phyloP scores from a whole-genome alignment of 2,113 vertebrate species.

The Mola mola region DNA sequence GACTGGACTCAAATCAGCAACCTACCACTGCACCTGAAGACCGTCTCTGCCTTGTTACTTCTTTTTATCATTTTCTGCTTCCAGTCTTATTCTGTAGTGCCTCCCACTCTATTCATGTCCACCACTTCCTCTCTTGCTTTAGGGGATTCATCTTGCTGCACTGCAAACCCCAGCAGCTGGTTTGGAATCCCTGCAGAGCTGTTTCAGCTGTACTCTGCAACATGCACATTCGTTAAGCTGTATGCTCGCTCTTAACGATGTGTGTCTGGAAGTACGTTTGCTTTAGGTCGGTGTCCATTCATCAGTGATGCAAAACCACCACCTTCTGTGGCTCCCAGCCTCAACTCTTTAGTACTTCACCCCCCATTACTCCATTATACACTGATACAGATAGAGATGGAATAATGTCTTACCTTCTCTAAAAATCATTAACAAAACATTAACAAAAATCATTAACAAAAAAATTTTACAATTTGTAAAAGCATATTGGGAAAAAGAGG shows the following conservation, averaged over 20 bases:
- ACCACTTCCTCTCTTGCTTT: constrained; percentile 27
- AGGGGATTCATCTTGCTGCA: constrained; percentile 62
- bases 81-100: background rate
- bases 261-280: background rate
- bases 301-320: background rate
- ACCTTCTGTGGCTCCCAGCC: background rate
- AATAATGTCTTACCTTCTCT: constrained; percentile 17
- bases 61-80: background rate
- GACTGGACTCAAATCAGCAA: constrained; percentile 21
- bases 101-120: constrained; percentile 1
- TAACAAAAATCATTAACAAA: too few relatives aligned
- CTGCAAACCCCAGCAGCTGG: constrained; percentile 57
- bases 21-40: constrained; percentile 6
- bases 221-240: background rate
- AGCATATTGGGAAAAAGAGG: constrained; percentile 20
- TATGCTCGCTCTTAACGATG: background rate
- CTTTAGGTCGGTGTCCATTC: background rate
- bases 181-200: constrained; percentile 58
- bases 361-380: constrained; percentile 19
- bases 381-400: constrained; percentile 13
- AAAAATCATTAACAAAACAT: constrained; percentile 32
- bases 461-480: constrained; percentile 38
- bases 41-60: constrained; percentile 21
- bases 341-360: constrained; percentile 3
- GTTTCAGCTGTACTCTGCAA: constrained; percentile 52